Evolutionary conservation across 1,140 invertebrate species (phyloP), one percentile per base, ranked within the genome.

Genomic region (Saxidomus purpurata): DNA sequence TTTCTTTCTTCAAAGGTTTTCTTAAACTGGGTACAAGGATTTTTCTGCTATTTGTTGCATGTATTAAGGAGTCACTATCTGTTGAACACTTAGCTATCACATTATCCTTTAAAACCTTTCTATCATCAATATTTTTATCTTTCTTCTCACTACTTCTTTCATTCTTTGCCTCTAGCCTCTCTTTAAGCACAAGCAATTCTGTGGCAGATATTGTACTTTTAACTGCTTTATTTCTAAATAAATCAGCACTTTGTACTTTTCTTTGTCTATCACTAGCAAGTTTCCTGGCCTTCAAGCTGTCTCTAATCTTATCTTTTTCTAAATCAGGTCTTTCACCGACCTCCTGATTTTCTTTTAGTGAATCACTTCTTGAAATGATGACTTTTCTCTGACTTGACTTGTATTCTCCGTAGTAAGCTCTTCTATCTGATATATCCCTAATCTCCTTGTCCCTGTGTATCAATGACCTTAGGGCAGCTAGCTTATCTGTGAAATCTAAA

Each of bases 401-500:
- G 15, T 86, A 79, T 40, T 90, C 83, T 36, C 55, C 74, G 81
- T 90, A 86, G 43, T 86, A 90, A 43, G 83, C 82, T 86, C 40
- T 80, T 83, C 87, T 84, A 69, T 87, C 74, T 43, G 81, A 19
- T 40, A 84, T 87, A 81, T 86, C 67, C 38, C 38, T 80, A 17
- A 25, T 47, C 17, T 88, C 86, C 22, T 40, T 67, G 13, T 80
- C 86, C 47, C 43, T 80, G 28, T 49, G 52, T 17, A 92, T 87
- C 17, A 92, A 71, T 31, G 90, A 74, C 52, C 92, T 71, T 22
- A 92, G 83, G 4, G 92, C 92, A 28, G 89, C 92, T 76, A 92
- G 87, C 84, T 91, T 92, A 77, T 92, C 92, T 0, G 92, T 92
- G 84, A 92, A 92, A 86, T 91, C 90, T 19, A 92, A 85, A 6